Evolutionary conservation across 2,113 vertebrate species (phyloP), one percentile per base, ranked within the genome.

Genomic region (Rissa tridactyla): DNA sequence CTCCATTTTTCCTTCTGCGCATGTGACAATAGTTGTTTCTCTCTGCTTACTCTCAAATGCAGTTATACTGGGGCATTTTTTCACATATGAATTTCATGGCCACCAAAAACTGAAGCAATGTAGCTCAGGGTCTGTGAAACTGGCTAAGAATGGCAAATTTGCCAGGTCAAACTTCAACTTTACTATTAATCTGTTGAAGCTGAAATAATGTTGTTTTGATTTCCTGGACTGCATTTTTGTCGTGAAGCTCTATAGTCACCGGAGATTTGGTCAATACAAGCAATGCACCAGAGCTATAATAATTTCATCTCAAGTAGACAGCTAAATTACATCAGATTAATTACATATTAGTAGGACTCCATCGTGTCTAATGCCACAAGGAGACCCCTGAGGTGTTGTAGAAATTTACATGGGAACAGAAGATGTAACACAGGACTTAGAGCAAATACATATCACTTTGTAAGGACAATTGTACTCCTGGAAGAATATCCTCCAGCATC

Each of bases 61-160:
- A 1, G 23, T n/a, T 22, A 2, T 2, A 13, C 3, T 5, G 3
- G 34, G 8, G 29, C 1, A 1, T 12, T 61, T 83, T 25, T 25
- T 32, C 49, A 42, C 2, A 0, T 23, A 14, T 2, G 7, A 8
- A 34, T 79, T 82, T 46, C 55, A 36, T 15, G 16, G 13, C 42
- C 47, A 20, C 5, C 4, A 60, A 60, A 68, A 81, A 11, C 9
- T 26, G 40, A 62, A 42, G 30, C 11, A 47, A 13, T 0, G 0
- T 26, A 25, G 38, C n/a, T 60, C 86, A 52, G 57, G 1, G 0
- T 9, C 32, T 12, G 0, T 15, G 32, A 71, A 85, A 55, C 1
- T 2, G 1, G 19, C 22, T 46, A 42, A 55, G 51, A n/a, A 38
- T 17, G 10, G 32, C 13, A 52, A 88, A 76, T 1, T 30, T n/a